Base-by-base conservation (phyloP, 2,113 vertebrate species). In the Microtus oregoni region DNA sequence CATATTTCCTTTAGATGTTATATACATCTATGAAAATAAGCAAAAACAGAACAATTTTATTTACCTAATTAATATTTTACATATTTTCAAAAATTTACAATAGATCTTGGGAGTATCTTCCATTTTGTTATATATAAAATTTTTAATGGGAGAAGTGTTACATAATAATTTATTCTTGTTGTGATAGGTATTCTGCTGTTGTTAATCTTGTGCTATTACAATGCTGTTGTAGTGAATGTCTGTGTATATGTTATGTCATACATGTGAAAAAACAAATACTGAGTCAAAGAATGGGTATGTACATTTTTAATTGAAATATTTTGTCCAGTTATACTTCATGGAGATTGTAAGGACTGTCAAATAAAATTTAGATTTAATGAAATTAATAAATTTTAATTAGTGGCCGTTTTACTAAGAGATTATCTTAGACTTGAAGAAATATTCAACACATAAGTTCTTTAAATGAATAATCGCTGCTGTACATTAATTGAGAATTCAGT, bases 331-430 rank as follows among this genome's bases (percentile, higher is more conserved):
- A 13, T 58, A n/a, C 0, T 93, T 41, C 11, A 89, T 3, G 82
- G 58, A 75, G 47, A 1, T 89, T 93, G 2, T 68, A 85, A 73
- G 6, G 6, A 85, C 78, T 61, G 68, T 88, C 20, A 35, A 38
- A 52, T 30, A 92, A 88, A 91, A 75, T 92, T 55, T 76, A 19
- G n/a, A 86, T 81, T 79, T 89, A 67, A 70, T 38, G 81, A 86
- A 86, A 94, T 92, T 63, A 47, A 55, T 91, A 83, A 82, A 58
- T 92, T 79, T 77, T 44, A 61, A 28, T 95, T 50, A 55, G 13
- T 90, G 5, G 70, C 63, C 7, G 24, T 77, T 92, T 90, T 76
- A 32, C 61, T 75, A 78, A 90, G 78, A 35, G 24, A 85, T 38
- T 89, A 38, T 79, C 83, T 13, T 91, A 32, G 17, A 44, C 63